Conservation (phyloP, 2,888 invertebrate species). For the Agriopis leucophaearia region DNA sequence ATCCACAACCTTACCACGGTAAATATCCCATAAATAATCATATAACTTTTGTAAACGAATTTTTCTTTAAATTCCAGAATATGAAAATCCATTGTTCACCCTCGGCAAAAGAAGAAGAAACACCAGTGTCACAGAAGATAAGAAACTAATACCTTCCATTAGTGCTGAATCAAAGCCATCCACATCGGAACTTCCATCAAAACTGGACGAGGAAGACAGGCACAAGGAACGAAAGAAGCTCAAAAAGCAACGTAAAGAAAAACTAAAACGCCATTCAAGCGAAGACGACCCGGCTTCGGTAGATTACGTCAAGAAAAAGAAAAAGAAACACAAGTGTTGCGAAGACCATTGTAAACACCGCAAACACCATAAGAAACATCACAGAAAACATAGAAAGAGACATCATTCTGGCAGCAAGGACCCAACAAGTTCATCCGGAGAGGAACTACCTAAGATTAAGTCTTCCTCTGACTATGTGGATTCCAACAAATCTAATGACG, state of each 20-base stretch:
- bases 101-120: constrained; percentile 92
- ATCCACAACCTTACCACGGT: no score
- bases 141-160: constrained; percentile 62
- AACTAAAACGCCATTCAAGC: constrained; percentile 80
- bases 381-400: constrained; percentile 92
- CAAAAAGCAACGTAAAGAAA: constrained; percentile 90
- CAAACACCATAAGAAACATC: constrained; percentile 92
- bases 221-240: constrained; percentile 88
- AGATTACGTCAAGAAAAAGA: constrained; percentile 88
- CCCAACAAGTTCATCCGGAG: constrained; percentile 81
- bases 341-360: constrained; percentile 91
- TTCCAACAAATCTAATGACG: constrained; percentile 80
- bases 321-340: constrained; percentile 89
- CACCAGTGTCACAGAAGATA: constrained; percentile 89
- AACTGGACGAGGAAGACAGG: constrained; percentile 75
- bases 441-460: constrained; percentile 78
- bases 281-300: constrained; percentile 73
- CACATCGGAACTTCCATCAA: constrained; percentile 44
- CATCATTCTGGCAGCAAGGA: constrained; percentile 86
- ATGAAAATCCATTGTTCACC: constrained; percentile 93
- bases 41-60: neutral
- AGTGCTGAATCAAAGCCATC: constrained; percentile 60
- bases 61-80: constrained; percentile 86
- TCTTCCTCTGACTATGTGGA: constrained; percentile 76
- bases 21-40: no score